Evolutionary conservation across 2,797 vertebrate species (phyloP).

Genomic region (Hypotaenidia philippensis): DNA sequence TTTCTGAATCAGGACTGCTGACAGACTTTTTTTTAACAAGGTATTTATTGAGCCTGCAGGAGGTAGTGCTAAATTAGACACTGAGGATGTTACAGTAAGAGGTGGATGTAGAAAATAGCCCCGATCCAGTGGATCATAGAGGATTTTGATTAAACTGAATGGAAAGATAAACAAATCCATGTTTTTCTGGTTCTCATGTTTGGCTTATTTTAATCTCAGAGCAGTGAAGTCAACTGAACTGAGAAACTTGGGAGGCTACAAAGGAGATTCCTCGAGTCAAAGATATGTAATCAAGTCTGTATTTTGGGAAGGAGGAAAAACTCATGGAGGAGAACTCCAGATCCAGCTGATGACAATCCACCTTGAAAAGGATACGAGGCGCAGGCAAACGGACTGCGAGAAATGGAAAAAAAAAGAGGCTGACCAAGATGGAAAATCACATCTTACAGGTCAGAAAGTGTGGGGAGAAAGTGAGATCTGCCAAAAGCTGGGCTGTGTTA

Average conservation of each 20-base stretch:
- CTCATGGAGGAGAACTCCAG: background rate
- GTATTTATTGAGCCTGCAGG: background rate
- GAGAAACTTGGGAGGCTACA: background rate
- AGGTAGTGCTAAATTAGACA: background rate
- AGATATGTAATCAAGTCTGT: background rate
- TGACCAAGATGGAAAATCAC: constrained; percentile 23
- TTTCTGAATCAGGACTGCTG: background rate
- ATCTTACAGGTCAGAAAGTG: background rate
- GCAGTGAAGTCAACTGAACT: background rate
- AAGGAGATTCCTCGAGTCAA: background rate
- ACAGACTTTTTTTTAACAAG: background rate
- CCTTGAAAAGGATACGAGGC: background rate
- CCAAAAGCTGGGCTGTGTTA: background rate
- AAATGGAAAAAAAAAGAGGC: background rate
- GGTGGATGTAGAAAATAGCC: background rate
- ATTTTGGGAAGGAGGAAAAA: background rate
- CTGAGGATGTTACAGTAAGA: background rate
- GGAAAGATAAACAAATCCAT: background rate
- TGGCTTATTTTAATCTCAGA: background rate
- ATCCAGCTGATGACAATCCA: background rate
- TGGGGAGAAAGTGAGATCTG: constrained; percentile 10
- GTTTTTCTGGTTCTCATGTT: background rate
- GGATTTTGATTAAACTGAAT: background rate
- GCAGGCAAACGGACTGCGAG: background rate
- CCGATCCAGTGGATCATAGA: background rate